phyloP scores from a whole-genome alignment of 2,888 invertebrate species.

The Neoscelio sp. region DNA sequence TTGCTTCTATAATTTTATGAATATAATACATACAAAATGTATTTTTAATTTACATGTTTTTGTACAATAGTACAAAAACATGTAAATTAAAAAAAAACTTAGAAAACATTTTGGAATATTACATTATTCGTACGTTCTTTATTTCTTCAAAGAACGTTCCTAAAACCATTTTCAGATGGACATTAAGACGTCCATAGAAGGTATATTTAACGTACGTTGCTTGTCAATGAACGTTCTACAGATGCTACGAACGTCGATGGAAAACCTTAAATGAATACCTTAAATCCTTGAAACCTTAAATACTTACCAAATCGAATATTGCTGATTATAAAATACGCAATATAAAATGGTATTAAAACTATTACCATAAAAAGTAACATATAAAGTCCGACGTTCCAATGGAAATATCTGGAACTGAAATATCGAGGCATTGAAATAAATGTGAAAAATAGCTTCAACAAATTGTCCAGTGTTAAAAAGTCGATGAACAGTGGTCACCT shows the following conservation, averaged over 20 bases:
- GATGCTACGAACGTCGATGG: too few relatives aligned
- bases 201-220: too few relatives aligned
- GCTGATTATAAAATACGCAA: constrained; percentile 96
- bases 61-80: too few relatives aligned
- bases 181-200: too few relatives aligned
- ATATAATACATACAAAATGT: too few relatives aligned
- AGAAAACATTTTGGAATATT: too few relatives aligned
- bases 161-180: too few relatives aligned
- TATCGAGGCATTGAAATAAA: constrained; percentile 67
- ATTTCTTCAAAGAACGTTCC: too few relatives aligned
- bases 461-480: neutral
- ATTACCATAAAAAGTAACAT: constrained; percentile 96
- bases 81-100: too few relatives aligned
- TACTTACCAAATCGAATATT: constrained; percentile 93
- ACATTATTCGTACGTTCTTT: too few relatives aligned
- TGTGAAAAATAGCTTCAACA: neutral
- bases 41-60: constrained; percentile 10
- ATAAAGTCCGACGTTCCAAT: constrained; percentile 97
- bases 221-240: too few relatives aligned
- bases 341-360: constrained; percentile 97
- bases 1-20: too few relatives aligned
- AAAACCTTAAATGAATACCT: constrained; percentile 15
- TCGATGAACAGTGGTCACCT: constrained; percentile 85
- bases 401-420: constrained; percentile 94
- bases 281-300: constrained; percentile 5